A percentile compares a stretch with the other conserved stretches of the same genome.
Evolutionary conservation across 2,113 vertebrate species (phyloP).

Genomic region (Poeciliopsis occidentalis): DNA sequence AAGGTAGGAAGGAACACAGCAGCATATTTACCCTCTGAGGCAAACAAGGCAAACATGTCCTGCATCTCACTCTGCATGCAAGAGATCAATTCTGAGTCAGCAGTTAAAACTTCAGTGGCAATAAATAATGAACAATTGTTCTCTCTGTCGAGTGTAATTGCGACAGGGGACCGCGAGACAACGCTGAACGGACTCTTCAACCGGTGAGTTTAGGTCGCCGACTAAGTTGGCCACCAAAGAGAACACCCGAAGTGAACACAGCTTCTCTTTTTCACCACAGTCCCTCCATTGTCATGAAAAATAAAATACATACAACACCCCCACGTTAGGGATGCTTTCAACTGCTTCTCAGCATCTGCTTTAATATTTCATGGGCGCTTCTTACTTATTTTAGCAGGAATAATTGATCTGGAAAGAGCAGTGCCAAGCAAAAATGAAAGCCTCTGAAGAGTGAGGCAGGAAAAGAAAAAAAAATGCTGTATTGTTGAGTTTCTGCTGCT

Average conservation of each 20-base stretch:
- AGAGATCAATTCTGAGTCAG: constrained; percentile 24
- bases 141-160: constrained; percentile 8
- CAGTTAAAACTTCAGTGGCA: constrained; percentile 7
- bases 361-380: constrained; percentile 78
- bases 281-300: constrained; percentile 75
- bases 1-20: neutral
- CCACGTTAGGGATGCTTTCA: constrained; percentile 74
- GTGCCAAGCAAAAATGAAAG: constrained; percentile 51
- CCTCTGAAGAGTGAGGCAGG: constrained; percentile 20
- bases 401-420: constrained; percentile 78
- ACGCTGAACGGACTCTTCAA: constrained; percentile 33
- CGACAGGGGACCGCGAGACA: constrained; percentile 2
- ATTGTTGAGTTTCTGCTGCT: constrained; percentile 17
- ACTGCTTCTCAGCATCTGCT: constrained; percentile 58
- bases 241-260: constrained; percentile 54
- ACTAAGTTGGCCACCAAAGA: constrained; percentile 56
- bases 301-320: constrained; percentile 78
- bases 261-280: constrained; percentile 36
- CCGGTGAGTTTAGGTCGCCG: constrained; percentile 12
- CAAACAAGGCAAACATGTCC: constrained; percentile 18
- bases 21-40: constrained; percentile 7
- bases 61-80: constrained; percentile 13
- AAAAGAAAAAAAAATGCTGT: constrained; percentile 7
- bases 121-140: constrained; percentile 28
- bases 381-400: constrained; percentile 79